Percentiles rank a stretch among this genome's conserved stretches.
These are phyloP conservation scores for Hecatera dysodea DNA, from an alignment of 2,888 invertebrate species.

Conservation along the genomic window DNA sequence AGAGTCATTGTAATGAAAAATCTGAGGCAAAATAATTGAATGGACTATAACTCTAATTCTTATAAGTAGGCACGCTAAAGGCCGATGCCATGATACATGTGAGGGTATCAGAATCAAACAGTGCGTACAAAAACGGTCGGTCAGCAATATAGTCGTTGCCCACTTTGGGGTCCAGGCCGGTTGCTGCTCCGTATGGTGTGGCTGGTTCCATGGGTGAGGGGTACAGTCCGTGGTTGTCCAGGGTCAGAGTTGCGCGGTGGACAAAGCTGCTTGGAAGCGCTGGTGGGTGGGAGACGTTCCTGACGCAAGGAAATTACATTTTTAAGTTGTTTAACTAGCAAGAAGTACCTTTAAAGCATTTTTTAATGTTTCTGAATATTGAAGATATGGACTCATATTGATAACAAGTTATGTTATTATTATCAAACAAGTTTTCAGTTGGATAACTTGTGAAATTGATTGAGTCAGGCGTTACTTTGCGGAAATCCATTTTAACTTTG, in stretches of 20 bases:
- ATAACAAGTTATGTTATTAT: not conserved
- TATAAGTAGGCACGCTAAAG: slow-evolving; percentile 48
- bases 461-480: too few species aligned
- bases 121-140: slow-evolving; percentile 52
- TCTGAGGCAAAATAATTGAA: too few species aligned
- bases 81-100: slow-evolving; percentile 28
- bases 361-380: not conserved
- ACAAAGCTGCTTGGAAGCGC: slow-evolving; percentile 60
- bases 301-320: slow-evolving; percentile 32
- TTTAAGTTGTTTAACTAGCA: not conserved
- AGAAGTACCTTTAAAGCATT: not conserved
- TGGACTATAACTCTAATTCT: not conserved
- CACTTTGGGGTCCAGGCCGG: slow-evolving; percentile 33
- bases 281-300: slow-evolving; percentile 66
- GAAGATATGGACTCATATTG: not conserved
- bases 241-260: slow-evolving; percentile 57
- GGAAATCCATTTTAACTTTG: too few species aligned
- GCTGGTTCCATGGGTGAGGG: slow-evolving; percentile 5
- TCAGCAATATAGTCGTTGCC: slow-evolving; percentile 49
- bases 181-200: not conserved
- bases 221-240: slow-evolving; percentile 51
- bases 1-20: too few species aligned
- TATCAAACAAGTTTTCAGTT: not conserved
- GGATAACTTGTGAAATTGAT: too few species aligned
- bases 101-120: slow-evolving; percentile 56